Percentiles rank a stretch among this genome's conserved stretches.
Evolutionary conservation across 2,113 vertebrate genomes (phyloP).

Genomic region (Ellobius talpinus): DNA sequence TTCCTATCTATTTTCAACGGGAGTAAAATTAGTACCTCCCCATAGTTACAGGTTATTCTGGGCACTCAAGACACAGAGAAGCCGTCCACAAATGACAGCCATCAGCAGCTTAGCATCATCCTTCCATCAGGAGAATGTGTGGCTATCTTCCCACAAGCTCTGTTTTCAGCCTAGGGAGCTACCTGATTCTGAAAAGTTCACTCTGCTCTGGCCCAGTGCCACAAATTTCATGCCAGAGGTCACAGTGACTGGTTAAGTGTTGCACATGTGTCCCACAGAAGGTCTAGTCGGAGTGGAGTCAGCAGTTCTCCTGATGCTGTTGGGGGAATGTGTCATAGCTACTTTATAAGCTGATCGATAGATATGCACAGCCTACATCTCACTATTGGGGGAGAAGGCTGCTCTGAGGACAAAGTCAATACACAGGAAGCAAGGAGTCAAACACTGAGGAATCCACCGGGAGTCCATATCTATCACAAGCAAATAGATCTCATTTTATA

Average conservation of each 20-base stretch:
- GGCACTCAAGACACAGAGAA: not conserved
- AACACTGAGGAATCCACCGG: not conserved
- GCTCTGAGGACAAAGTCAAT: not conserved
- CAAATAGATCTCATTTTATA: not conserved
- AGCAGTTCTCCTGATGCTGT: not conserved
- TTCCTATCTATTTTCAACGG: constrained; percentile 53
- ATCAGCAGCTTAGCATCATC: not conserved
- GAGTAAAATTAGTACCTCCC: constrained; percentile 33
- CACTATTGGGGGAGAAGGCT: not conserved
- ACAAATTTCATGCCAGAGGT: not conserved
- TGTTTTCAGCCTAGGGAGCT: not conserved
- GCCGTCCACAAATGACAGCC: not conserved
- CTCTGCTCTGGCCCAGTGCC: not conserved
- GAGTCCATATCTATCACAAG: not conserved
- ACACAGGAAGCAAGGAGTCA: not conserved
- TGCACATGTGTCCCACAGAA: not conserved
- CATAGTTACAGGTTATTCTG: constrained; percentile 23
- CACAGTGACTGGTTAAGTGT: not conserved
- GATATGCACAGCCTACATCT: not conserved
- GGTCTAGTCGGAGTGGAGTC: not conserved
- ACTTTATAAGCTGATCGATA: not conserved
- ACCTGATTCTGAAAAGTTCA: not conserved
- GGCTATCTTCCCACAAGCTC: not conserved
- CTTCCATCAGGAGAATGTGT: not conserved
- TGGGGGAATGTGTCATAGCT: not conserved